Evolutionary conservation across 2,113 vertebrate genomes (phyloP).

Genomic region (Micronycteris hirsuta): DNA sequence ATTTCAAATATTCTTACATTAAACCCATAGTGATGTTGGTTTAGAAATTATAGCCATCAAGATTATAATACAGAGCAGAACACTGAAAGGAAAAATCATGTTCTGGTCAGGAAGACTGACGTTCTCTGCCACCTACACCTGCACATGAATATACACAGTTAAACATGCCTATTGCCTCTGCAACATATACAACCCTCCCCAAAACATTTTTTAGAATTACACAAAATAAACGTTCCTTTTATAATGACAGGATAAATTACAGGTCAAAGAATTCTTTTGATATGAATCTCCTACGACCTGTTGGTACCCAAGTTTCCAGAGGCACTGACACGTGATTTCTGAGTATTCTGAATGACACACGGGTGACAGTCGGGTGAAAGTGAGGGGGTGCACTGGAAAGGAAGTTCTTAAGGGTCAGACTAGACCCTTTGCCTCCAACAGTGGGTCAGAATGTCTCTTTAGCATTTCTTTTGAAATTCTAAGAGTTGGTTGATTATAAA

Average conservation of each 20-base stretch:
- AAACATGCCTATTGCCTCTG: background rate
- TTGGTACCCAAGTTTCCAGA: background rate
- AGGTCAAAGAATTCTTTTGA: background rate
- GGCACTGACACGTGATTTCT: background rate
- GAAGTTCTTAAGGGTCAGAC: background rate
- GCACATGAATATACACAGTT: background rate
- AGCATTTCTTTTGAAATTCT: background rate
- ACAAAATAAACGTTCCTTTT: background rate
- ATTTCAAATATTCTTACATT: conserved; percentile 7
- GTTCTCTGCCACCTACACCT: background rate
- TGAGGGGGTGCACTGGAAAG: background rate
- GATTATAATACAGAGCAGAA: background rate
- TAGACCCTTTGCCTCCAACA: background rate
- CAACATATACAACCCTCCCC: background rate
- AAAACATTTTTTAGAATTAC: background rate
- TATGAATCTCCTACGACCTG: background rate
- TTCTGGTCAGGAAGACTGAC: background rate
- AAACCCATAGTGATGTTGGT: background rate
- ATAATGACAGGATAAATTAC: background rate
- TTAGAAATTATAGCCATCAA: background rate
- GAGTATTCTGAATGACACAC: background rate
- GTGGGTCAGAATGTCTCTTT: background rate
- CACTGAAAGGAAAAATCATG: conserved; percentile 22
- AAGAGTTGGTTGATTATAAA: background rate
- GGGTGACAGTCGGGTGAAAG: background rate